These are phyloP conservation scores for Oryctes rhinoceros DNA, from an alignment of 1,140 invertebrate species.

Conservation along the genomic window DNA sequence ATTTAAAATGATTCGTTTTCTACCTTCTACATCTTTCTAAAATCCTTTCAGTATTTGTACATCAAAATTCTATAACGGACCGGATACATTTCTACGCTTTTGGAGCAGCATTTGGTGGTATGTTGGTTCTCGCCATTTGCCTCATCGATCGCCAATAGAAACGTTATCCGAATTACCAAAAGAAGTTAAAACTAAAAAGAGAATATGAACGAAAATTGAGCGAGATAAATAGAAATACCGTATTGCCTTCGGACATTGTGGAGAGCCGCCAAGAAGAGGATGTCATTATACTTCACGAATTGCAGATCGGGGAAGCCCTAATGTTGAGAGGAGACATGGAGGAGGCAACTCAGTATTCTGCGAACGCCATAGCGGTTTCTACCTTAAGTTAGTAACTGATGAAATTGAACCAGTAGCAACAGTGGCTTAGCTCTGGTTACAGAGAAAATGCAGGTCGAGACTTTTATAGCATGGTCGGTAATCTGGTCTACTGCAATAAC, in stretches of 20 bases:
- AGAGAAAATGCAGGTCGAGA: no score
- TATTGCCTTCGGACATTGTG: not conserved
- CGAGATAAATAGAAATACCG: not conserved
- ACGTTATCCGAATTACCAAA: conserved; percentile 29
- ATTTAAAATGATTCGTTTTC: conserved; percentile 21
- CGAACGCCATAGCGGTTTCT: conserved; percentile 42
- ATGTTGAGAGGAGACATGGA: conserved; percentile 36
- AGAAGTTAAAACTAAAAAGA: conserved; percentile 36
- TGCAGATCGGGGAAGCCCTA: conserved; percentile 39
- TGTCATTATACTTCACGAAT: conserved; percentile 39
- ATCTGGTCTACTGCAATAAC: no score
- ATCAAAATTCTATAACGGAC: conserved; percentile 38
- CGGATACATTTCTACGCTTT: conserved; percentile 24
- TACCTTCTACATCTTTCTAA: not conserved
- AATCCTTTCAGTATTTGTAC: not conserved
- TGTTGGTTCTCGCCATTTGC: conserved; percentile 8
- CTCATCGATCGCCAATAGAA: conserved; percentile 28
- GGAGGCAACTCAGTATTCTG: conserved; percentile 42
- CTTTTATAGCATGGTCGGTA: no score
- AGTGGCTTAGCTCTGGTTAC: no score
- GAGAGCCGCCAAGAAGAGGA: conserved; percentile 37
- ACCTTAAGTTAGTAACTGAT: no score
- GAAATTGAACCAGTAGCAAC: no score
- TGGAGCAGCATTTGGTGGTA: conserved; percentile 16
- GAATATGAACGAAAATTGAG: conserved; percentile 34